Base-by-base conservation (phyloP, 2,113 vertebrate species). In the Sinocyclocheilus maitianheensis region DNA sequence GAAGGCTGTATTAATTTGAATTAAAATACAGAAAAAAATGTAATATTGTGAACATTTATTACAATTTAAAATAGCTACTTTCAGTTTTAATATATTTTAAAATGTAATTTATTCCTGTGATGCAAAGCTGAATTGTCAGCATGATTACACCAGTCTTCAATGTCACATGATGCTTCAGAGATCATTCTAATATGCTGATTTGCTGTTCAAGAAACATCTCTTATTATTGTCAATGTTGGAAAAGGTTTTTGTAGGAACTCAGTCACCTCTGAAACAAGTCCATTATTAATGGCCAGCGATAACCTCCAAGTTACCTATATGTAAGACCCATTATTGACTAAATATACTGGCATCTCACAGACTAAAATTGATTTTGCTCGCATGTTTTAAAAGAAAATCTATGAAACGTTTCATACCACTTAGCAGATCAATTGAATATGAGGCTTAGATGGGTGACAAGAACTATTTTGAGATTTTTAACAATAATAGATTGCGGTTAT, bases 361-460 rank as follows among this genome's bases (percentile, higher is more conserved):
- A 63, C 40, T 77, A 16, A 40, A 14, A 67, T 63, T 8, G 24
- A 62, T 69, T 40, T 65, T 67, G 26, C 20, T 26, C 34, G 3
- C 8, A 51, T 65, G 37, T 65, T 69, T 53, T 55, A 67, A 18
- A 55, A 12, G 37, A 24, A 10, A 48, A 67, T 79, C 75, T 71
- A 85, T 85, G 10, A 71, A 69, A 58, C 76, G 4, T 80, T 71
- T 85, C 46, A 63, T 67, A 34, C 63, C 46, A 65, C 43, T 77
- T 77, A 46, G 20, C 30, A n/a, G 67, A 67, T 79, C 76, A 85
- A 79, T 79, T 37, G 3, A 67, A 79, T 46, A 72, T 43, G 43
- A 43, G 30, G 12, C 14, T 48, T 53, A 78, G 40, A 69, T 69
- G 62, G 60, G 18, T 71, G 63, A 79, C 76, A 40, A 69, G 22